Percentiles rank a stretch among this genome's conserved stretches.
phyloP scores from a whole-genome alignment of 2,113 vertebrate genomes.

The Eulacestoma nigropectus region DNA sequence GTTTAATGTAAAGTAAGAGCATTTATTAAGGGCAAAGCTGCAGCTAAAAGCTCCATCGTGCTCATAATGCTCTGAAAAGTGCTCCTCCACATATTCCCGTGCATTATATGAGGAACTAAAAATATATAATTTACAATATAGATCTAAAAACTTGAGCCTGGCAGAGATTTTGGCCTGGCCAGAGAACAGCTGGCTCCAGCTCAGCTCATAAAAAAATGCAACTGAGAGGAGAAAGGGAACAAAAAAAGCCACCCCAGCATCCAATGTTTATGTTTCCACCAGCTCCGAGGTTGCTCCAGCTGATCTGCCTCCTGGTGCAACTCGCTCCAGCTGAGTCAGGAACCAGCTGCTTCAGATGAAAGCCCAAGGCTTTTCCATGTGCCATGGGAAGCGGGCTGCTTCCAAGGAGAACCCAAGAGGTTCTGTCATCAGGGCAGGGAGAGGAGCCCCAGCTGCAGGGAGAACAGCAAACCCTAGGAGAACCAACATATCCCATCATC shows the following conservation, averaged over 20 bases:
- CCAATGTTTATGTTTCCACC: conserved; percentile 33
- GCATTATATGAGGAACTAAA: neutral
- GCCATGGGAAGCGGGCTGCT: conserved; percentile 37
- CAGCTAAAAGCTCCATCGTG: neutral
- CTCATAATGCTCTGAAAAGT: neutral
- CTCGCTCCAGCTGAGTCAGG: conserved; percentile 3
- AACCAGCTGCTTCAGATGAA: conserved; percentile 65
- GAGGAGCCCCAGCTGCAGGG: conserved; percentile 44
- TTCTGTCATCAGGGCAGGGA: conserved; percentile 42
- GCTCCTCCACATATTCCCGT: neutral
- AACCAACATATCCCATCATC: neutral
- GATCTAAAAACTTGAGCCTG: neutral
- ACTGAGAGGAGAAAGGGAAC: neutral
- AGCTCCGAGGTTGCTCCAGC: conserved; percentile 21
- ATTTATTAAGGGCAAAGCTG: neutral
- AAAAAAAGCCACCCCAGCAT: neutral
- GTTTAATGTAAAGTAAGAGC: neutral
- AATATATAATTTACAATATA: neutral
- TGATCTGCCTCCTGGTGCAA: conserved; percentile 3
- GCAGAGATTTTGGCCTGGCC: neutral
- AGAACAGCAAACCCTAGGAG: neutral
- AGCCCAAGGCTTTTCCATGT: conserved; percentile 6
- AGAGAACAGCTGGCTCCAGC: neutral
- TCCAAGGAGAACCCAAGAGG: conserved; percentile 36
- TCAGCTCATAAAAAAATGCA: neutral